Percentiles rank a stretch among this genome's conserved stretches.
Evolutionary conservation across 2,113 vertebrate genomes (phyloP).

Genomic region (Oreochromis tanganicae): DNA sequence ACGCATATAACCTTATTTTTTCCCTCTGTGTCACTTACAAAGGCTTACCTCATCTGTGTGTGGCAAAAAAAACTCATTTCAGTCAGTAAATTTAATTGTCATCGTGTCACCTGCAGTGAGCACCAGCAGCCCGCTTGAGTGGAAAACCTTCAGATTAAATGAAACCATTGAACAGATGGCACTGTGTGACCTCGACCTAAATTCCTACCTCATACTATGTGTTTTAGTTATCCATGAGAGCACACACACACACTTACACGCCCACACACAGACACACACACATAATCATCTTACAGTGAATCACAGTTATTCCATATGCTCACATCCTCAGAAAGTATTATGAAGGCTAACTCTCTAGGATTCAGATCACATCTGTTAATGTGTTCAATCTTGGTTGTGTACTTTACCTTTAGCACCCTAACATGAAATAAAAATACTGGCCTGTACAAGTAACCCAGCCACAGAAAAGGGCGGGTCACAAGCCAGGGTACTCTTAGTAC

Average conservation of each 20-base stretch:
- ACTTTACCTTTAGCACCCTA: not conserved
- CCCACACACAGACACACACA: not conserved
- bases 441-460: not conserved
- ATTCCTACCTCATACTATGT: constrained; percentile 25
- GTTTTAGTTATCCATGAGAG: constrained; percentile 14
- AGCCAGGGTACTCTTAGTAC: not conserved
- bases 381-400: not conserved
- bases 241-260: not conserved
- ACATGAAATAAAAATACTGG: not conserved
- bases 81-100: not conserved
- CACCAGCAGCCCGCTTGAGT: not conserved
- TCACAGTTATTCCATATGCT: constrained; percentile 41
- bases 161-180: constrained; percentile 45
- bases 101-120: not conserved
- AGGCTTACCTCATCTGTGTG: not conserved
- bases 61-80: not conserved
- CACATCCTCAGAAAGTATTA: constrained; percentile 1
- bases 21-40: not conserved
- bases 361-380: constrained; percentile 21
- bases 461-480: not conserved
- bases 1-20: not conserved
- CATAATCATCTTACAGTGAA: constrained; percentile 11
- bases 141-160: constrained; percentile 25
- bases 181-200: constrained; percentile 41
- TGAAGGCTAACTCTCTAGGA: not conserved